Percentiles rank a stretch among this genome's conserved stretches.
Evolutionary conservation across 2,113 vertebrate genomes (phyloP).

Genomic region (Pteronura brasiliensis): DNA sequence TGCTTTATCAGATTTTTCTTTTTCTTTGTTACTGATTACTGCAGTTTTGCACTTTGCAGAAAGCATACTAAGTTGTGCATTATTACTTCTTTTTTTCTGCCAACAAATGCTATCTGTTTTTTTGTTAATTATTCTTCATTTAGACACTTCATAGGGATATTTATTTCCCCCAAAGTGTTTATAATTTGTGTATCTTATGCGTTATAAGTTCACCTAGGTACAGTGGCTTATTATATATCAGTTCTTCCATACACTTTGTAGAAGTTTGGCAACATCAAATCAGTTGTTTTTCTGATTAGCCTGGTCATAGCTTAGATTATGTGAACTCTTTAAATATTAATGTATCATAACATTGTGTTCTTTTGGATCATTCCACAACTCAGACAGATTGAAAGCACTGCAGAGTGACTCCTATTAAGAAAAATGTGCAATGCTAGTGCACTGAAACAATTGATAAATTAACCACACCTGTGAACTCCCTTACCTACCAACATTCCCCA

Average conservation of each 20-base stretch:
- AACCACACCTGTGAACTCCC: not conserved
- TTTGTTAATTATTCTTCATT: not conserved
- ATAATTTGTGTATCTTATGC: not conserved
- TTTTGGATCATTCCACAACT: not conserved
- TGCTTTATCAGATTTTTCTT: not conserved
- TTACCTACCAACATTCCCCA: not conserved
- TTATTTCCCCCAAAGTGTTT: not conserved
- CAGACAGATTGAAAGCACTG: not conserved
- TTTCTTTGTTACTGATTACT: not conserved
- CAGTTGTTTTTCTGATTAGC: not conserved
- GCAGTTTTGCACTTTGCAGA: not conserved
- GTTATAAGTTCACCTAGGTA: not conserved
- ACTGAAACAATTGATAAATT: not conserved
- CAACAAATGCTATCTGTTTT: not conserved
- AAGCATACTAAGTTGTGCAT: not conserved
- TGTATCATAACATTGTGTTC: not conserved
- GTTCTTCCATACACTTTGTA: not conserved
- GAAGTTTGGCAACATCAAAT: not conserved
- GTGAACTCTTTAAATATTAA: not conserved
- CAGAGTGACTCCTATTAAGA: not conserved
- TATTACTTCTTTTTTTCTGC: not conserved
- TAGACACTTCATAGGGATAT: not conserved
- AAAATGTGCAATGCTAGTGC: not conserved
- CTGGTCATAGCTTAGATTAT: not conserved
- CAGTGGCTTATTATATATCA: not conserved